Conservation (phyloP, 2,888 invertebrate genomes). For the Andrena haemorrhoa region DNA sequence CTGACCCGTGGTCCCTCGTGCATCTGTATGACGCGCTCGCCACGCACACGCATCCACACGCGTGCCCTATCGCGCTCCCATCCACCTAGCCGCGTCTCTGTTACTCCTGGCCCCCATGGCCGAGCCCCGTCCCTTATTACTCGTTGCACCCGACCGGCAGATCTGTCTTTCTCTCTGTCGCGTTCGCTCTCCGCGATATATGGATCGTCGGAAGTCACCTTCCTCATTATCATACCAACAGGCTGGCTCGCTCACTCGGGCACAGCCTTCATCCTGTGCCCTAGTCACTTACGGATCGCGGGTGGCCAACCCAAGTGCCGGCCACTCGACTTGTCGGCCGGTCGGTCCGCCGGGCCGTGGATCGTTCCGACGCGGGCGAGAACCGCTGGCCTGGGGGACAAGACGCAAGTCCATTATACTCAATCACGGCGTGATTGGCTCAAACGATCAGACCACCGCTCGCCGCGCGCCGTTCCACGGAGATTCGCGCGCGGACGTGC, state of each 20-base stretch:
- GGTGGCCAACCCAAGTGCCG: slow-evolving; percentile 81
- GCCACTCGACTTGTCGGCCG: slow-evolving; percentile 24
- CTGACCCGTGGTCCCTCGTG: slow-evolving; percentile 56
- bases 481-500: slow-evolving; percentile 73
- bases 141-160: slow-evolving; percentile 55
- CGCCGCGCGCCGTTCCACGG: slow-evolving; percentile 77
- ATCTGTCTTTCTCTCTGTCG: slow-evolving; percentile 66
- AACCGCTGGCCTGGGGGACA: slow-evolving; percentile 84
- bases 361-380: slow-evolving; percentile 75
- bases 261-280: slow-evolving; percentile 84
- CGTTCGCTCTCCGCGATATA: slow-evolving; percentile 76
- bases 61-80: slow-evolving; percentile 29
- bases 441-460: slow-evolving; percentile 84
- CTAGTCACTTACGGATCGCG: slow-evolving; percentile 82
- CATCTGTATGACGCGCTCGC: slow-evolving; percentile 27
- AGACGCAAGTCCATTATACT: slow-evolving; percentile 85
- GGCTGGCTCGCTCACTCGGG: slow-evolving; percentile 80
- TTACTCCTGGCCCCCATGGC: slow-evolving; percentile 57
- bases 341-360: slow-evolving; percentile 57
- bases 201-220: slow-evolving; percentile 85
- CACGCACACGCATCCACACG: background rate
- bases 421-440: slow-evolving; percentile 85
- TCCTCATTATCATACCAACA: slow-evolving; percentile 85
- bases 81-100: slow-evolving; percentile 61
- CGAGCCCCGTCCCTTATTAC: slow-evolving; percentile 58